A percentile compares a stretch with the other conserved stretches of the same genome.
phyloP scores from a whole-genome alignment of 2,888 invertebrate genomes.

The Pandemis corylana region DNA sequence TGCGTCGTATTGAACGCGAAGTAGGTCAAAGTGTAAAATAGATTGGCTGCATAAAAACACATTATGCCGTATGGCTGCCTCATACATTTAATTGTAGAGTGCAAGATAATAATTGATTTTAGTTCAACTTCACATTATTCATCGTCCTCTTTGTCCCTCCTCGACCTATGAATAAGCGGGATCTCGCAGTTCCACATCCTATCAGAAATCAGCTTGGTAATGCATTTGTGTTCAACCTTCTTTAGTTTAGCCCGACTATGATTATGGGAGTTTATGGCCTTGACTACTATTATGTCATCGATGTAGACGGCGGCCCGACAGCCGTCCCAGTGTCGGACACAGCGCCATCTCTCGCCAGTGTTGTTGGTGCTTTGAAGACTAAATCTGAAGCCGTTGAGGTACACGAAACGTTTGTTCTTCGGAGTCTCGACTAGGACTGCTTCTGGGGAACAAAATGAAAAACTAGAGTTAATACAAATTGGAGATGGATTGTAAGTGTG shows the following conservation, averaged over 20 bases:
- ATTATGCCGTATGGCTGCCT: background rate
- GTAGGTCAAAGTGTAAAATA: too few species aligned
- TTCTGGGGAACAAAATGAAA: slow-evolving; percentile 14
- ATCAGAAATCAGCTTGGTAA: background rate
- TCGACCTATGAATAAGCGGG: background rate
- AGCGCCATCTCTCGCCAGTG: slow-evolving; percentile 49
- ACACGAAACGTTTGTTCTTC: slow-evolving; percentile 21
- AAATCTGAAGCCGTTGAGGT: slow-evolving; percentile 45
- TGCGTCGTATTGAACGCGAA: too few species aligned
- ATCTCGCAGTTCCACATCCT: background rate
- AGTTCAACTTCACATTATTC: background rate
- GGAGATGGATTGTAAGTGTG: background rate
- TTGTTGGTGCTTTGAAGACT: slow-evolving; percentile 41
- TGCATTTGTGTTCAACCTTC: background rate
- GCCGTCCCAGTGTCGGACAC: slow-evolving; percentile 47
- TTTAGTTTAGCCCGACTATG: slow-evolving; percentile 41
- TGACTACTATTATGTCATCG: slow-evolving; percentile 45
- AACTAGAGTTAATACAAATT: background rate
- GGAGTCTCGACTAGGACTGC: slow-evolving; percentile 11
- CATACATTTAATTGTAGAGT: background rate
- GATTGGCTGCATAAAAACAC: too few species aligned
- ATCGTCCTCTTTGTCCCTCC: background rate
- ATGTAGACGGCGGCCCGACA: slow-evolving; percentile 51
- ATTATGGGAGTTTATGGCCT: slow-evolving; percentile 51
- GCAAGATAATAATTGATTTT: background rate